Percentiles rank a stretch among this genome's conserved stretches.
Evolutionary conservation across 2,113 vertebrate species (phyloP).

Genomic region (Plestiodon gilberti): DNA sequence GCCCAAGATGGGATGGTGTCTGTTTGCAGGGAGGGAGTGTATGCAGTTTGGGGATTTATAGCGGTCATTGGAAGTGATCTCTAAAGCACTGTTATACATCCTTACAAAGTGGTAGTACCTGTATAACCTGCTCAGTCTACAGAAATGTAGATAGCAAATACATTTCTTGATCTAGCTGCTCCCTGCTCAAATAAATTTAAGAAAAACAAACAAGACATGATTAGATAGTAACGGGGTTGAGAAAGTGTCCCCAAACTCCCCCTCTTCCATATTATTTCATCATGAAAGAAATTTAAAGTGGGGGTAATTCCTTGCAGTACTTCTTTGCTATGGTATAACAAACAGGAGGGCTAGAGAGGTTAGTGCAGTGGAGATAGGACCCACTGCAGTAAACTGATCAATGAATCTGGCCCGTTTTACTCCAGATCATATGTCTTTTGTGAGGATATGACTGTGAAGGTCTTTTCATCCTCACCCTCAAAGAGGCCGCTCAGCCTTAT

Average conservation of each 20-base stretch:
- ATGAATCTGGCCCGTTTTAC: no score
- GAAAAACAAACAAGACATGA: neutral
- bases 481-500: no score
- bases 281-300: neutral
- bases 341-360: no score
- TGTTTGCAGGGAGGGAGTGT: neutral
- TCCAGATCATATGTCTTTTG: no score
- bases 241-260: neutral
- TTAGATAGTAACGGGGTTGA: neutral
- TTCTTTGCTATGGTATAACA: no score
- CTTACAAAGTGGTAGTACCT: neutral
- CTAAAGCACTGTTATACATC: neutral
- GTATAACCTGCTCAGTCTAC: neutral
- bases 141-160: neutral
- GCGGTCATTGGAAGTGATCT: neutral
- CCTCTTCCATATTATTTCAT: neutral
- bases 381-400: no score
- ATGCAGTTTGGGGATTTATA: neutral
- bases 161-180: no score
- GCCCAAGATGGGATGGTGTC: neutral
- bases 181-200: neutral
- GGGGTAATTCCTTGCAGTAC: neutral
- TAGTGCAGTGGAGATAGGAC: no score
- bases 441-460: no score
- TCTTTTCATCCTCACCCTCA: no score